Evolutionary conservation across 2,113 vertebrate species (phyloP).

Genomic region (Arizona elegans): DNA sequence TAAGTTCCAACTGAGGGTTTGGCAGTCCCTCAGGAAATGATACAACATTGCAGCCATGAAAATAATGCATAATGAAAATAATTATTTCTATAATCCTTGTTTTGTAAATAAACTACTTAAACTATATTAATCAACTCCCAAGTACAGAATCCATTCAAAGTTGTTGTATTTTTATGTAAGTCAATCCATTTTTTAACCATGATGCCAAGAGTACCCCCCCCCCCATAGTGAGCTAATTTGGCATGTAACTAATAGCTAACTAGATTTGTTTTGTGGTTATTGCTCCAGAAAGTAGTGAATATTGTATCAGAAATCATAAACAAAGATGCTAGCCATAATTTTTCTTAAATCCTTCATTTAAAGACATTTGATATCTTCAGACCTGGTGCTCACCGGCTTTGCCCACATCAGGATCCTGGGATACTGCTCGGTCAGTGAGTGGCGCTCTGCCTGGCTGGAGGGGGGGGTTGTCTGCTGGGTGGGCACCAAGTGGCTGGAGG

Average conservation of each 20-base stretch:
- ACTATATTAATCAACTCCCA: background rate
- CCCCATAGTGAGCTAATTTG: background rate
- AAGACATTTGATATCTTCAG: background rate
- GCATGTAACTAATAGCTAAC: background rate
- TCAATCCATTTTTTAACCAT: background rate
- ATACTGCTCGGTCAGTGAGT: no score
- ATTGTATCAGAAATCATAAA: background rate
- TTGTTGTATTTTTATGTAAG: background rate
- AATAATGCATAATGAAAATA: background rate
- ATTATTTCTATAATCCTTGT: background rate
- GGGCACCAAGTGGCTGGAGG: no score
- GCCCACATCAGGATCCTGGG: no score
- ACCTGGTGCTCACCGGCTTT: no score
- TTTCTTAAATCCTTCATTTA: background rate
- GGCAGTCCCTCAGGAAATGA: background rate
- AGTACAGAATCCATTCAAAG: background rate
- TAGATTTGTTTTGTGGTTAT: background rate
- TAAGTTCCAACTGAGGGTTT: background rate
- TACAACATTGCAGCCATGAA: background rate
- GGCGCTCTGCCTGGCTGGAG: no score
- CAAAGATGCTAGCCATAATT: background rate
- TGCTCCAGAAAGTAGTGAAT: background rate
- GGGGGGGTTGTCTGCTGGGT: no score
- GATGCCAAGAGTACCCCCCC: background rate
- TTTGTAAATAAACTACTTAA: background rate